Conservation (phyloP, 2,888 invertebrate genomes). For the Eubasilissa splendida region DNA sequence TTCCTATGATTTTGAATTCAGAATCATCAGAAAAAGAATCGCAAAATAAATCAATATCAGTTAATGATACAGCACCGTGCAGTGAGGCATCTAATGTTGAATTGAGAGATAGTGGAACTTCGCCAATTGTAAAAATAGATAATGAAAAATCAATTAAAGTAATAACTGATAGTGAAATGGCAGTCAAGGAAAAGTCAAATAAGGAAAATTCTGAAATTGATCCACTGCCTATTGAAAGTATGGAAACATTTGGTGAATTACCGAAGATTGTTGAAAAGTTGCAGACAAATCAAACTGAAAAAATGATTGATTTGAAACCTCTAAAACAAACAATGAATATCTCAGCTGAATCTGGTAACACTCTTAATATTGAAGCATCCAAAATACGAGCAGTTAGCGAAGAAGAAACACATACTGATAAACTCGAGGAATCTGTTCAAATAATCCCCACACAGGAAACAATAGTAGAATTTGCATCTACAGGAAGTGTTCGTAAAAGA, state of each 20-base stretch:
- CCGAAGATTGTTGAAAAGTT: not conserved
- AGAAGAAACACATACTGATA: not conserved
- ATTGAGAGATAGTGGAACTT: not conserved
- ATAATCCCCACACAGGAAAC: not conserved
- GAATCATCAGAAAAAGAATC: not conserved
- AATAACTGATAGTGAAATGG: not conserved
- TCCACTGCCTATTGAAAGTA: not conserved
- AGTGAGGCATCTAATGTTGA: not conserved
- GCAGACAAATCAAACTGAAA: not conserved
- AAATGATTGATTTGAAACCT: too few species aligned
- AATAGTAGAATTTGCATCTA: conserved; percentile 18
- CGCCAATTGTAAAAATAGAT: too few species aligned
- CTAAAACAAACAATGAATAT: too few species aligned
- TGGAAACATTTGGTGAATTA: not conserved
- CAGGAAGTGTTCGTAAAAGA: conserved; percentile 63
- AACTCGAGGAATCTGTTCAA: not conserved
- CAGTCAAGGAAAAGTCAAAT: not conserved
- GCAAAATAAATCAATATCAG: not conserved
- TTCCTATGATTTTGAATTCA: not conserved
- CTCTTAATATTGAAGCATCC: not conserved
- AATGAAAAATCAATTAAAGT: too few species aligned
- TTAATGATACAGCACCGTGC: not conserved
- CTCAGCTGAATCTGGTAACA: not conserved
- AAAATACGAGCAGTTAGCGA: not conserved
- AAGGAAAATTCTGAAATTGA: not conserved